Conservation (phyloP, 1,140 invertebrate genomes). For the Colletes latitarsis region DNA sequence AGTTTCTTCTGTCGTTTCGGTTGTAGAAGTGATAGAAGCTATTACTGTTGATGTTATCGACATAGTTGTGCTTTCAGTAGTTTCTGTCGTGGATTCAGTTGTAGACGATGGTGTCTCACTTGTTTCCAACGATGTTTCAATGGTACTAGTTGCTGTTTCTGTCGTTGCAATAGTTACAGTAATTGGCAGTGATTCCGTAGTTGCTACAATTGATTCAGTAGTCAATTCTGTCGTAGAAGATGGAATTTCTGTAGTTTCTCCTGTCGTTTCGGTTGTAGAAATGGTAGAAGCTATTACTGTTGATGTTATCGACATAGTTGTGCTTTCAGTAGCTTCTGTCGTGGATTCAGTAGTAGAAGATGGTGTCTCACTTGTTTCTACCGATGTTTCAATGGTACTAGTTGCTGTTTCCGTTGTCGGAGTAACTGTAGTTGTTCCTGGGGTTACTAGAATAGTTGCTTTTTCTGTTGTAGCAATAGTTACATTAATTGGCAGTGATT, state of each 20-base stretch:
- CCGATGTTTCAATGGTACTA: not conserved
- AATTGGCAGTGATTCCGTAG: not conserved
- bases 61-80: no score
- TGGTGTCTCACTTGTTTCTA: not conserved
- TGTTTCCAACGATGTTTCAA: no score
- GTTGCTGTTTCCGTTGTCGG: not conserved
- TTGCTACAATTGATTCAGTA: not conserved
- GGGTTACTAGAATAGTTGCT: not conserved
- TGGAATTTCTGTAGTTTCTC: not conserved
- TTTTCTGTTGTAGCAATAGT: not conserved
- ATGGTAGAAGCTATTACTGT: not conserved
- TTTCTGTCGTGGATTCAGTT: no score
- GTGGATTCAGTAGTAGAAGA: no score
- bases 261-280: no score
- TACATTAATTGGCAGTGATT: no score
- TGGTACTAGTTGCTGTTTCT: not conserved
- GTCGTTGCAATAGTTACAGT: not conserved
- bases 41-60: no score
- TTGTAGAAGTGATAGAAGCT: no score
- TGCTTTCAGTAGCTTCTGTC: not conserved
- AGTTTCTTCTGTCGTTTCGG: not conserved
- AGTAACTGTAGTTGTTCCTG: not conserved
- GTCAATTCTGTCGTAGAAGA: not conserved
- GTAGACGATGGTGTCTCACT: no score
- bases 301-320: not conserved